Conservation (phyloP, 2,113 vertebrate species). For the Dolichotis patagonum region DNA sequence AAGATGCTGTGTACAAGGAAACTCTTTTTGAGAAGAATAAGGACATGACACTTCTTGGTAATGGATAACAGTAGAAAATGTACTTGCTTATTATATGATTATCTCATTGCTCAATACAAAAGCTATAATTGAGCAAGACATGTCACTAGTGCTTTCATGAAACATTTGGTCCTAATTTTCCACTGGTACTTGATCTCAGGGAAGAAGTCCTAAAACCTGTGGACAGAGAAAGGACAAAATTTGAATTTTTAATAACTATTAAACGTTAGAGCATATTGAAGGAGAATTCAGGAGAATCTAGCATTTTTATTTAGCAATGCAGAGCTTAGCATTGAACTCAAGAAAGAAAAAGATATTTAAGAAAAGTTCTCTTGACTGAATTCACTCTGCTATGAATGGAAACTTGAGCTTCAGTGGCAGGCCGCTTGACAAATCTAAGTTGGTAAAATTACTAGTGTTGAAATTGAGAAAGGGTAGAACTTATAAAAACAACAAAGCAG, state of each 20-base stretch:
- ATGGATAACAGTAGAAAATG: neutral
- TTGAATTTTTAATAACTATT: slow-evolving; percentile 9
- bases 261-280: neutral
- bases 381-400: neutral
- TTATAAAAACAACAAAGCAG: too few species aligned
- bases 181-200: neutral
- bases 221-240: neutral
- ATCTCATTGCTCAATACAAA: neutral
- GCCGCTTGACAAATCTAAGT: neutral
- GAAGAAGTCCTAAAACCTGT: neutral
- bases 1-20: neutral
- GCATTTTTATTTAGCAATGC: neutral
- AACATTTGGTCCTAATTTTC: neutral
- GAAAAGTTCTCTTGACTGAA: neutral
- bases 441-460: neutral
- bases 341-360: neutral
- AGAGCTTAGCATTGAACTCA: neutral
- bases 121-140: neutral
- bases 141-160: neutral
- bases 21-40: neutral
- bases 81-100: neutral
- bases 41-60: neutral
- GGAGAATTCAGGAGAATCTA: neutral
- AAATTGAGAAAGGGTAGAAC: too few species aligned
- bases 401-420: neutral